A percentile compares a stretch with the other conserved stretches of the same genome.
Conservation (phyloP, 2,113 vertebrate genomes). For the Jaculus jaculus region DNA sequence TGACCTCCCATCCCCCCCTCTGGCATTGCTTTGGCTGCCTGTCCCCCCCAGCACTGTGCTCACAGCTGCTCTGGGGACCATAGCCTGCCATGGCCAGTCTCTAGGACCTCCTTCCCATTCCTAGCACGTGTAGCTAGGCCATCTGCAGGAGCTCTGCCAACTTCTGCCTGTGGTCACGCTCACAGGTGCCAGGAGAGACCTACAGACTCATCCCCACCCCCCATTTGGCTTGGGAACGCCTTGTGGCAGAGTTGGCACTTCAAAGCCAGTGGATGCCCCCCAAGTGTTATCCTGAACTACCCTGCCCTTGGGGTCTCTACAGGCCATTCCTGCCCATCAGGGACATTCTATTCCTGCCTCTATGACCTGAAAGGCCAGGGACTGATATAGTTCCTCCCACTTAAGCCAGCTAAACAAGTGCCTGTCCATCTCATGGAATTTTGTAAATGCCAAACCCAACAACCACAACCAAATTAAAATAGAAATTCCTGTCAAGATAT, state of each 20-base stretch:
- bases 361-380: rapidly evolving
- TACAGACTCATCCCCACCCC: too few species aligned
- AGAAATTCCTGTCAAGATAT: neutral
- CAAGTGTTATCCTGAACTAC: rapidly evolving
- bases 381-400: too few species aligned
- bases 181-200: rapidly evolving
- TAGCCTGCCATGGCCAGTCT: rapidly evolving
- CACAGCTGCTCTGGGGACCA: neutral
- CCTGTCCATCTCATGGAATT: rapidly evolving
- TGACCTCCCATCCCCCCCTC: rapidly evolving
- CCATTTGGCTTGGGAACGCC: too few species aligned
- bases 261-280: rapidly evolving
- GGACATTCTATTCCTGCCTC: rapidly evolving
- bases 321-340: neutral
- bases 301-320: rapidly evolving
- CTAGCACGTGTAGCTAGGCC: rapidly evolving
- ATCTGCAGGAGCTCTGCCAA: neutral
- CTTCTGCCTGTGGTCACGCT: rapidly evolving
- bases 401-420: neutral
- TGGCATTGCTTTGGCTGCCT: neutral
- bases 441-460: neutral
- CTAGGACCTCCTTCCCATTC: neutral
- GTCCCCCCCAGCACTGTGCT: neutral
- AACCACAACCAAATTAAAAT: neutral
- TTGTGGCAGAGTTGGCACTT: rapidly evolving